Percentiles rank a stretch among this genome's conserved stretches.
These are phyloP conservation scores for Eumaeus atala DNA, from an alignment of 1,140 invertebrate genomes.

Conservation along the genomic window DNA sequence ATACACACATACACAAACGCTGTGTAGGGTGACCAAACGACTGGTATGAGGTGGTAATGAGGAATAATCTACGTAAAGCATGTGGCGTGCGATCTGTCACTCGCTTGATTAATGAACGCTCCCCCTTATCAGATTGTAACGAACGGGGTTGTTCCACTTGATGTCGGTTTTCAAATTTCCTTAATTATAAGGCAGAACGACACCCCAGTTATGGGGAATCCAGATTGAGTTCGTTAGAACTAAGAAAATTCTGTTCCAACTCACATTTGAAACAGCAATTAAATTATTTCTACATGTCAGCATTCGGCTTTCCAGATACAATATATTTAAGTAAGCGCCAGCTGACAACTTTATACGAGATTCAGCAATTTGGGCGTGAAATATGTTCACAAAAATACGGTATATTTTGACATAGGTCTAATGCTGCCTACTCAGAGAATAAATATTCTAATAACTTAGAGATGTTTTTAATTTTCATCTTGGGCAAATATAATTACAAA, in stretches of 20 bases:
- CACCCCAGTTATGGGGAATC: slow-evolving; percentile 32
- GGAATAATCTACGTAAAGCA: slow-evolving; percentile 40
- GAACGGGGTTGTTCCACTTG: slow-evolving; percentile 37
- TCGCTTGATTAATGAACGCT: slow-evolving; percentile 51
- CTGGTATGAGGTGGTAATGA: slow-evolving; percentile 30
- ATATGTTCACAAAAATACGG: too few relatives aligned
- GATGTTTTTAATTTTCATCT: too few relatives aligned
- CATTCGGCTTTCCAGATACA: neutral
- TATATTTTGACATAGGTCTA: too few relatives aligned
- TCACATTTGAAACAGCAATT: slow-evolving; percentile 10
- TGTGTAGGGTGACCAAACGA: slow-evolving; percentile 24
- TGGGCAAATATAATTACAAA: too few relatives aligned
- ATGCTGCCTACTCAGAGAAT: too few relatives aligned
- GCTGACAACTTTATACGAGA: too few relatives aligned
- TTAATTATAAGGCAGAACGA: slow-evolving; percentile 59
- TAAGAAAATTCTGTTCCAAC: slow-evolving; percentile 11
- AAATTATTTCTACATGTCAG: slow-evolving; percentile 5
- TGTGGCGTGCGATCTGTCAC: slow-evolving; percentile 50
- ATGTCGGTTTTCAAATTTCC: slow-evolving; percentile 65
- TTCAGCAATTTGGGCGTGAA: too few relatives aligned
- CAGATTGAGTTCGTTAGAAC: slow-evolving; percentile 26
- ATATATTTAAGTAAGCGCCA: neutral
- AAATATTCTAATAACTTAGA: too few relatives aligned
- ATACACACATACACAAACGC: neutral
- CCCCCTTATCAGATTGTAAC: slow-evolving; percentile 49